These are phyloP conservation scores for Zosterops lateralis DNA, from an alignment of 2,113 vertebrate genomes.

Conservation along the genomic window DNA sequence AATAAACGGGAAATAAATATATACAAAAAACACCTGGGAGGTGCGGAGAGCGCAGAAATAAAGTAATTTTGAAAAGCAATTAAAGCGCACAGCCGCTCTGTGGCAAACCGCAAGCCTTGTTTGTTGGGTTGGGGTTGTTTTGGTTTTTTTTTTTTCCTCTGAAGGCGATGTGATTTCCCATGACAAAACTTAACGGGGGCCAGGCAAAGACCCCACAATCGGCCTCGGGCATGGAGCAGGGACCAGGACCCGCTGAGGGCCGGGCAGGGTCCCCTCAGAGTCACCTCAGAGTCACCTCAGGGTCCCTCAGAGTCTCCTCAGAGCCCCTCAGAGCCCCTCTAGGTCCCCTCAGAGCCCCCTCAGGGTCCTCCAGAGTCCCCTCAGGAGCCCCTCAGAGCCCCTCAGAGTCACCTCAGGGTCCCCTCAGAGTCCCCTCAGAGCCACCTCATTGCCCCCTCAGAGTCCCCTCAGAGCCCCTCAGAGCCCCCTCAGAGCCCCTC, in stretches of 20 bases:
- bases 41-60: neutral
- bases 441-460: too few relatives aligned
- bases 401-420: too few relatives aligned
- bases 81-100: neutral
- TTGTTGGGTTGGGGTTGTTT: neutral
- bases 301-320: too few relatives aligned
- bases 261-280: neutral
- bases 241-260: neutral
- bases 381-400: too few relatives aligned
- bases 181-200: neutral
- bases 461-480: too few relatives aligned
- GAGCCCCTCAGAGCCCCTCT: too few relatives aligned
- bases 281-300: too few relatives aligned
- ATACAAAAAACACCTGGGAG: accelerated
- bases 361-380: too few relatives aligned
- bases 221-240: neutral
- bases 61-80: neutral
- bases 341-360: too few relatives aligned
- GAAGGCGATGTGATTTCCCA: neutral
- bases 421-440: too few relatives aligned
- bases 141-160: neutral
- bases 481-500: too few relatives aligned
- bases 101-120: neutral
- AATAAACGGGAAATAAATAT: accelerated
- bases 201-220: neutral